Conservation (phyloP, 2,888 invertebrate genomes). For the Tenthredo notha region DNA sequence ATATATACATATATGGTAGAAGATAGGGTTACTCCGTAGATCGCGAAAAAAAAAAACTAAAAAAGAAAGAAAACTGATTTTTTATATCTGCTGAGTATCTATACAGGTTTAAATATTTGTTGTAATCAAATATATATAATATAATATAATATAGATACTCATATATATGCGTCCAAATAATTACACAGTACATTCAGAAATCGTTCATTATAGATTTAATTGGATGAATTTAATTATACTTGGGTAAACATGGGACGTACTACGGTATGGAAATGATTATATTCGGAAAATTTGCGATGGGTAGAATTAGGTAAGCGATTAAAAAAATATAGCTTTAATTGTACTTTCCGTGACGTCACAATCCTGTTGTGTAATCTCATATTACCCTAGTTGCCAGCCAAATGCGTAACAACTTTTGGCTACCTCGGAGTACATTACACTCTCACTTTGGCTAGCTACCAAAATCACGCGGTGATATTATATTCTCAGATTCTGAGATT, state of each 20-base stretch:
- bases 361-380: conserved; percentile 61
- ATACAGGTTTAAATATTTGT: neutral
- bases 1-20: neutral
- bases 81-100: neutral
- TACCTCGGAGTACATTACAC: conserved; percentile 62
- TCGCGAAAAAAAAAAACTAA: neutral
- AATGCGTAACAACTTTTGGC: conserved; percentile 48
- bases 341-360: conserved; percentile 12
- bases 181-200: neutral
- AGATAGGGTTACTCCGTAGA: conserved; percentile 12
- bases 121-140: neutral
- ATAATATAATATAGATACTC: neutral
- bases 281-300: neutral
- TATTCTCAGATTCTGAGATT: conserved; percentile 11
- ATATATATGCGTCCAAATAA: neutral
- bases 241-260: neutral
- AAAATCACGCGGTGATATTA: conserved; percentile 62
- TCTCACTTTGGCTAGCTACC: conserved; percentile 66
- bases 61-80: no score
- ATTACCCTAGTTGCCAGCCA: conserved; percentile 67
- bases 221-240: conserved; percentile 43
- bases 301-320: neutral
- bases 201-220: conserved; percentile 39
- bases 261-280: conserved; percentile 23
- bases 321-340: conserved; percentile 7